These are phyloP conservation scores for Rhagologus leucostigma DNA, from an alignment of 2,113 vertebrate genomes.

Conservation along the genomic window DNA sequence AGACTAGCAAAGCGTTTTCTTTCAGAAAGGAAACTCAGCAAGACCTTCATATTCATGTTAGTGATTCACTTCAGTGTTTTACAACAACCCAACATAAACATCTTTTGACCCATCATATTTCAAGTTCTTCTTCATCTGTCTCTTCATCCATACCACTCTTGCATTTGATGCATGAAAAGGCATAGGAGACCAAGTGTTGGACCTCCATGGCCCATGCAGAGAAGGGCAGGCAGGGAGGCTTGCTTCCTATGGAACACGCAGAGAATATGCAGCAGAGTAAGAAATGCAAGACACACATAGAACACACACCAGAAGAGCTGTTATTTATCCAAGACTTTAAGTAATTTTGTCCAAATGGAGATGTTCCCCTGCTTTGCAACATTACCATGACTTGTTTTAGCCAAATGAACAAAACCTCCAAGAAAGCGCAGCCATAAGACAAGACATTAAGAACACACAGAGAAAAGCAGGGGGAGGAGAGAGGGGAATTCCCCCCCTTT, in stretches of 20 bases:
- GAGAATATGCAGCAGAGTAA: not conserved
- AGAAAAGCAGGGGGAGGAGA: accelerated
- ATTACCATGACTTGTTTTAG: not conserved
- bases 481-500: accelerated
- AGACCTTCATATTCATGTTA: not conserved
- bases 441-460: not conserved
- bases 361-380: not conserved
- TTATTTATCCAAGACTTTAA: not conserved
- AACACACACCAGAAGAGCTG: not conserved
- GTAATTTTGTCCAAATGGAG: not conserved
- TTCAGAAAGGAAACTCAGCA: not conserved
- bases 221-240: not conserved
- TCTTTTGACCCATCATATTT: not conserved
- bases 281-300: not conserved
- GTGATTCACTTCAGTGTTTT: not conserved
- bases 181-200: not conserved
- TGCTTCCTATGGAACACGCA: not conserved
- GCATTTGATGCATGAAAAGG: not conserved
- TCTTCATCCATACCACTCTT: not conserved
- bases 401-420: not conserved
- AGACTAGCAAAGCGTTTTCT: not conserved
- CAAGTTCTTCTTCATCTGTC: not conserved
- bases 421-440: not conserved
- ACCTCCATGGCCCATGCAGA: accelerated
- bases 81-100: not conserved